Base-by-base conservation (phyloP, 2,888 invertebrate genomes). In the Omphaloscelis lunosa region DNA sequence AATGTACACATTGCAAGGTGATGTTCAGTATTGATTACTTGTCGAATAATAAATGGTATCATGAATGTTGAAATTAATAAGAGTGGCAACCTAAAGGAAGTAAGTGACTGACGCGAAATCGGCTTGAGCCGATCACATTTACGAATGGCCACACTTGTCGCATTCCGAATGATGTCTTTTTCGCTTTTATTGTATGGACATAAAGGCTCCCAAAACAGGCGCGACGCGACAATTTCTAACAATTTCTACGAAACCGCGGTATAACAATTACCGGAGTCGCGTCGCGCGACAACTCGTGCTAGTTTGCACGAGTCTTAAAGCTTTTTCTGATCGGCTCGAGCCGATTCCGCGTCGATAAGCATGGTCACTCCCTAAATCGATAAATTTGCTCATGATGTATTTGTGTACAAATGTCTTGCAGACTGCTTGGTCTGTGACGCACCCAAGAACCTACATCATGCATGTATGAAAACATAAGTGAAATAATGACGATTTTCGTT, bases 1-100 rank as follows among this genome's bases (percentile, higher is more conserved):
- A 82, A 2, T 95, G 95, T 48, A 83, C 80, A 0, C 86, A 92
- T 45, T 95, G 95, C 63, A 81, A 87, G 0, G 71, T 76, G n/a
- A 27, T 11, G 0, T 91, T 93, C 23, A 61, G 82, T 2, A 88
- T 92, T 78, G 67, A 83, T 0, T 53, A 72, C 4, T 81, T 95
- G 4, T 82, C 92, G 0, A 67, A 80, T 1, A 87, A 79, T 1
- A 86, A 85, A 56, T 95, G 94, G 94, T 48, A 34, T 8, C 95
- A 95, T 80, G 75, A 77, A 11, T 94, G 94, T 79, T 89, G 62
- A 77, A 27, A 53, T 67, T 9, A 34, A 34, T 68, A 17, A 11
- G 51, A 51, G 23, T 29, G 2, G 41, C 11, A 2, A 29, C 4
- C 4, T 66, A 34, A 67, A 23, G 8, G 20, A 45, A 27, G n/a